phyloP scores from a whole-genome alignment of 37 sponge, comb jelly and placozoan genomes.

The Oopsacas minuta region DNA sequence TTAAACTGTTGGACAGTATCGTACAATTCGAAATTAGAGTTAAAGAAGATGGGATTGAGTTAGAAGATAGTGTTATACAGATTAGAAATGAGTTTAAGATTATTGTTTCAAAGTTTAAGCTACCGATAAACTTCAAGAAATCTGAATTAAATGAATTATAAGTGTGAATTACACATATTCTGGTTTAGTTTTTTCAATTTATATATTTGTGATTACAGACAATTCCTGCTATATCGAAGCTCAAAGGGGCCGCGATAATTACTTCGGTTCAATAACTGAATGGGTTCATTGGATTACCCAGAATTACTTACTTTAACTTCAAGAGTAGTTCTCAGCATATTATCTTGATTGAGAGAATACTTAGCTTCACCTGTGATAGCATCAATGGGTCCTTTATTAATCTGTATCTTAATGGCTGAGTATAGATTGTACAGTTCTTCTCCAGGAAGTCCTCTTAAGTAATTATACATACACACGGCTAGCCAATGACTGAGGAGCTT shows the following conservation, averaged over 20 bases:
- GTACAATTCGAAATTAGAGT: not conserved
- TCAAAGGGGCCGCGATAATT: no score
- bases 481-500: slow-evolving; percentile 1
- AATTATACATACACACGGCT: not conserved
- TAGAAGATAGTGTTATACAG: not conserved
- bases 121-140: not conserved
- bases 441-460: not conserved
- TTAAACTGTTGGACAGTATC: not conserved
- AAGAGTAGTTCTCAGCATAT: not conserved
- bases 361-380: not conserved
- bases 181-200: no score
- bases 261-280: no score
- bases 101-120: not conserved
- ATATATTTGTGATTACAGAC: no score
- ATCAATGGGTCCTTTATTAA: not conserved
- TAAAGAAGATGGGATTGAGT: not conserved
- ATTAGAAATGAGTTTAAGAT: not conserved
- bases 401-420: not conserved
- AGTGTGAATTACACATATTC: no score
- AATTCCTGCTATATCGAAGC: no score
- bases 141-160: not conserved
- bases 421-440: not conserved
- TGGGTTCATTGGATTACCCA: no score
- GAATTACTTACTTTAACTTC: not conserved
- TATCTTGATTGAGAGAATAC: slow-evolving; percentile 14